Conservation (phyloP, 1,140 invertebrate genomes). For the Brachionus sp. region DNA sequence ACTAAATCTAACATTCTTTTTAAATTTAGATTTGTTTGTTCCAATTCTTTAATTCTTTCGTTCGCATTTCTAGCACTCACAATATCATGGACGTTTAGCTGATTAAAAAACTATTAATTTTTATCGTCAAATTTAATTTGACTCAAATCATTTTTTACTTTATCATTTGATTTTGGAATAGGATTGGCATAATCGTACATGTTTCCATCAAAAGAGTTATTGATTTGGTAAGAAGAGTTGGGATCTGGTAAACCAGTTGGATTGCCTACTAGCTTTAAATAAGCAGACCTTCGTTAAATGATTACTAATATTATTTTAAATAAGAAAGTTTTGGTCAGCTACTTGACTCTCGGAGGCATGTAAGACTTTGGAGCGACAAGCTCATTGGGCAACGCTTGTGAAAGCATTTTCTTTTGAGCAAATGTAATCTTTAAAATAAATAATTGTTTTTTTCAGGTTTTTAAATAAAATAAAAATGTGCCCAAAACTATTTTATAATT, state of each 20-base stretch:
- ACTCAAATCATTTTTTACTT: not conserved
- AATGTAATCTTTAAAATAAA: slow-evolving; percentile 15
- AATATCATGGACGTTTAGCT: not conserved
- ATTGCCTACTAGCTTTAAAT: slow-evolving; percentile 2
- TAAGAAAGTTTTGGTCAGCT: not conserved
- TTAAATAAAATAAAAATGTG: slow-evolving; percentile 21
- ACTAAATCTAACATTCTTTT: slow-evolving; percentile 42
- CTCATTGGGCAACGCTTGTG: slow-evolving; percentile 23
- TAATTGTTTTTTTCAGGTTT: slow-evolving; percentile 6
- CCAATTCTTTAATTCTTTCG: slow-evolving; percentile 38
- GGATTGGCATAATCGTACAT: not conserved
- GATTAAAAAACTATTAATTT: not conserved
- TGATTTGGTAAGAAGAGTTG: not conserved
- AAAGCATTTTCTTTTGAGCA: slow-evolving; percentile 22
- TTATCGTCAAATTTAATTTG: not conserved
- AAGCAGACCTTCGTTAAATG: not conserved
- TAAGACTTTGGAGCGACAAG: slow-evolving; percentile 14
- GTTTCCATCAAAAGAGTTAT: not conserved
- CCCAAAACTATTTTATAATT: not conserved
- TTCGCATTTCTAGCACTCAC: slow-evolving; percentile 22
- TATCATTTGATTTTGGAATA: not conserved
- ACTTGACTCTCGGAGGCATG: slow-evolving; percentile 31
- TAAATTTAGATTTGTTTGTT: slow-evolving; percentile 44
- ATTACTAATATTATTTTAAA: not conserved
- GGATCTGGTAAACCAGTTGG: slow-evolving; percentile 11